phyloP scores from a whole-genome alignment of 2,888 invertebrate species.

The Luperina testacea region DNA sequence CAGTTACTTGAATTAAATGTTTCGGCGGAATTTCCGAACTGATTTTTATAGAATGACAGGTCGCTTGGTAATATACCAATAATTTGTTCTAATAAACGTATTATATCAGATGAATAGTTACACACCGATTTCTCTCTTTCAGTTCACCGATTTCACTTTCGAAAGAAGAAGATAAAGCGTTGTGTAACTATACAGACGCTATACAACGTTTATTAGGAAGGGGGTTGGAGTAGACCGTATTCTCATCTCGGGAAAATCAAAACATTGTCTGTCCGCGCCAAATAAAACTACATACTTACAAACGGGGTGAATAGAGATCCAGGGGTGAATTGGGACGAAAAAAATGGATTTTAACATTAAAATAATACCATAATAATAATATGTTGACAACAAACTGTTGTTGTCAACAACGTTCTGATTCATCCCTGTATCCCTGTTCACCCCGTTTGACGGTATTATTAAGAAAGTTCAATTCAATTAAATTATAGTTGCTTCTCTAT shows the following conservation, averaged over 20 bases:
- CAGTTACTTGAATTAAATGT: neutral
- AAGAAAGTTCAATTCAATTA: neutral
- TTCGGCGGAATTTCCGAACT: neutral
- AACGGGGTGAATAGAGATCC: neutral
- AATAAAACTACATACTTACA: neutral
- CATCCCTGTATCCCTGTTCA: neutral
- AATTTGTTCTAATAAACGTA: neutral
- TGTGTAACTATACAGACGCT: too few species aligned
- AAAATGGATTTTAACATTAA: too few species aligned
- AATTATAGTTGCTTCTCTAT: neutral
- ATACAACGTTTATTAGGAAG: too few species aligned
- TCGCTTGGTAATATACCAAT: neutral
- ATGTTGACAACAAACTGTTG: neutral
- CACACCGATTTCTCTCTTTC: too few species aligned
- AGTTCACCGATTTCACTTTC: too few species aligned
- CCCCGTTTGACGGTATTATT: neutral
- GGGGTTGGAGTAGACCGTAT: too few species aligned
- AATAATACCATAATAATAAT: too few species aligned
- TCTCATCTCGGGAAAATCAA: neutral
- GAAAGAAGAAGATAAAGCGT: too few species aligned
- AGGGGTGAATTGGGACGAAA: too few species aligned
- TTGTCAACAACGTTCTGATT: neutral
- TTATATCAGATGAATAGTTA: too few species aligned
- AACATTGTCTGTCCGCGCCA: neutral
- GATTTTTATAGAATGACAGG: neutral